Evolutionary conservation across 2,797 vertebrate species (phyloP).

Genomic region (Pteropus rufus): DNA sequence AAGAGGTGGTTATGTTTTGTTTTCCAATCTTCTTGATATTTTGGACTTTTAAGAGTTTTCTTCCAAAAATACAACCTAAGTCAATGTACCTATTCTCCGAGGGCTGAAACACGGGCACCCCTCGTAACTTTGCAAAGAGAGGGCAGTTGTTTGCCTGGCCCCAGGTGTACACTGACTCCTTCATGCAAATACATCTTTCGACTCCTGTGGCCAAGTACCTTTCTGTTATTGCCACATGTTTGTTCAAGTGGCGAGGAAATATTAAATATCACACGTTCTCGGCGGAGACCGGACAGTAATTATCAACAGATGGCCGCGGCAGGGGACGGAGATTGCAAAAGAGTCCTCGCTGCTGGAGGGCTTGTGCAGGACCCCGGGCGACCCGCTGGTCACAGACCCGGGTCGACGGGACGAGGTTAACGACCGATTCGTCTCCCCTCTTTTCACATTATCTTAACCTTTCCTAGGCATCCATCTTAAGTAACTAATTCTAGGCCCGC

Average conservation of each 20-base stretch:
- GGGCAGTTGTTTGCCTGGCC: conserved; percentile 77
- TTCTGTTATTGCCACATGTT: conserved; percentile 94
- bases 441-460: conserved; percentile 82
- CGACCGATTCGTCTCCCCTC: conserved; percentile 69
- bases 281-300: conserved; percentile 93
- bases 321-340: conserved; percentile 75
- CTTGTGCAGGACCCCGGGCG: conserved; percentile 53
- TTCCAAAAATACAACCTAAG: conserved; percentile 40
- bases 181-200: conserved; percentile 89
- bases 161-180: conserved; percentile 86
- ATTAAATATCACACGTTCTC: conserved; percentile 98
- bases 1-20: conserved; percentile 40
- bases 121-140: conserved; percentile 73
- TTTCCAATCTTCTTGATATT: conserved; percentile 71
- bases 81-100: conserved; percentile 73
- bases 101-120: conserved; percentile 46
- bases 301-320: conserved; percentile 94
- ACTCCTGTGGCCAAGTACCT: conserved; percentile 94
- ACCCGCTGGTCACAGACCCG: conserved; percentile 74
- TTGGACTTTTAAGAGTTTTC: conserved; percentile 66
- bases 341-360: conserved; percentile 69
- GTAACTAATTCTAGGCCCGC: conserved; percentile 68
- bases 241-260: conserved; percentile 99
- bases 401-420: conserved; percentile 77
- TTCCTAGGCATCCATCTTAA: conserved; percentile 59